Percentiles rank a stretch among this genome's conserved stretches.
These are phyloP conservation scores for Oryctes rhinoceros DNA, from an alignment of 1,140 invertebrate genomes.

Conservation along the genomic window DNA sequence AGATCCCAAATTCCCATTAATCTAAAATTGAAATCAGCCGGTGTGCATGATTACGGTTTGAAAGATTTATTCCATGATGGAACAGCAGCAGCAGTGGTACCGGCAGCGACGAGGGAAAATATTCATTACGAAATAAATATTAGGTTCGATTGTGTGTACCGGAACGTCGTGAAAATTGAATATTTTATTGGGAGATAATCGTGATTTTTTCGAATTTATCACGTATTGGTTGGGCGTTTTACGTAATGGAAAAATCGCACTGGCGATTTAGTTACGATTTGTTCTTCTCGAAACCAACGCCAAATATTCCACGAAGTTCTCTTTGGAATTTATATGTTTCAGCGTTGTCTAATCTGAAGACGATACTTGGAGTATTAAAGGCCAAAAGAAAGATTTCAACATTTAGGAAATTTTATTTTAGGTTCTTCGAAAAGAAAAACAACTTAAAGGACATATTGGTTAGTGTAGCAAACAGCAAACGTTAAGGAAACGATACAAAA, in stretches of 20 bases:
- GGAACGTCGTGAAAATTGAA: slow-evolving; percentile 14
- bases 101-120: neutral
- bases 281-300: too few species aligned
- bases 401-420: too few species aligned
- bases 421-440: too few species aligned
- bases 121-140: slow-evolving; percentile 23
- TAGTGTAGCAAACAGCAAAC: too few species aligned
- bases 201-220: slow-evolving; percentile 3
- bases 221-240: neutral
- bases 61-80: slow-evolving; percentile 22
- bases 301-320: too few species aligned
- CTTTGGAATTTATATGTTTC: too few species aligned
- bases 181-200: neutral
- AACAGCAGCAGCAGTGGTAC: neutral
- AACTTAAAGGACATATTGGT: too few species aligned
- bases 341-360: too few species aligned
- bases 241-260: neutral
- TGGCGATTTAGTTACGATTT: neutral
- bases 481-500: too few species aligned
- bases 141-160: slow-evolving; percentile 12
- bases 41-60: slow-evolving; percentile 21
- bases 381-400: too few species aligned
- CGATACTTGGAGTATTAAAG: too few species aligned
- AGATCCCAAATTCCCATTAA: slow-evolving; percentile 8
- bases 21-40: slow-evolving; percentile 21